A percentile compares a stretch with the other conserved stretches of the same genome.
Conservation (phyloP, 2,797 vertebrate species). For the Premnoplex brunnescens region DNA sequence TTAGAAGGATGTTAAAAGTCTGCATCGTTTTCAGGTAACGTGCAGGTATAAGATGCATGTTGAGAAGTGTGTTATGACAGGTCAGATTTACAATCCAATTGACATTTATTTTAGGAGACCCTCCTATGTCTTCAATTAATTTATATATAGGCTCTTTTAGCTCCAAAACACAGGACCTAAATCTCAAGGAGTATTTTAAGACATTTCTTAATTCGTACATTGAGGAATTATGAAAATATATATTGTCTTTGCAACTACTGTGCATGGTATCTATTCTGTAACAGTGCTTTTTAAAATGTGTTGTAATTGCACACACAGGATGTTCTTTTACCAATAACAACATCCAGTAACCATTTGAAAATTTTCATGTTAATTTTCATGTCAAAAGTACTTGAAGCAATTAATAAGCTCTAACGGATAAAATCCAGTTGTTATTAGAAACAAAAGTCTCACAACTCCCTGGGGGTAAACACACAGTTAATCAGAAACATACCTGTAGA, state of each 20-base stretch:
- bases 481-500: neutral
- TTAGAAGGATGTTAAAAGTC: neutral
- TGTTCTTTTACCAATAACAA: neutral
- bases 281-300: neutral
- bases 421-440: neutral
- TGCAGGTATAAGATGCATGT: neutral
- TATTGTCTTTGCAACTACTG: neutral
- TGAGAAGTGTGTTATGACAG: neutral
- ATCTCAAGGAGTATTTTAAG: neutral
- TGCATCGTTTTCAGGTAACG: neutral
- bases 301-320: neutral
- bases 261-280: neutral
- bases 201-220: neutral
- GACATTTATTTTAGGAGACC: neutral
- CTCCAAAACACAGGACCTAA: neutral
- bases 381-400: neutral
- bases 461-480: neutral
- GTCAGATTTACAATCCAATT: neutral
- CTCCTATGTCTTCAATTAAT: neutral
- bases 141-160: neutral
- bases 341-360: neutral
- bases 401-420: neutral
- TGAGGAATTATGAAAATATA: neutral
- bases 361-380: neutral
- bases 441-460: neutral